phyloP scores from a whole-genome alignment of 2,113 vertebrate genomes.

The Tachycineta bicolor region DNA sequence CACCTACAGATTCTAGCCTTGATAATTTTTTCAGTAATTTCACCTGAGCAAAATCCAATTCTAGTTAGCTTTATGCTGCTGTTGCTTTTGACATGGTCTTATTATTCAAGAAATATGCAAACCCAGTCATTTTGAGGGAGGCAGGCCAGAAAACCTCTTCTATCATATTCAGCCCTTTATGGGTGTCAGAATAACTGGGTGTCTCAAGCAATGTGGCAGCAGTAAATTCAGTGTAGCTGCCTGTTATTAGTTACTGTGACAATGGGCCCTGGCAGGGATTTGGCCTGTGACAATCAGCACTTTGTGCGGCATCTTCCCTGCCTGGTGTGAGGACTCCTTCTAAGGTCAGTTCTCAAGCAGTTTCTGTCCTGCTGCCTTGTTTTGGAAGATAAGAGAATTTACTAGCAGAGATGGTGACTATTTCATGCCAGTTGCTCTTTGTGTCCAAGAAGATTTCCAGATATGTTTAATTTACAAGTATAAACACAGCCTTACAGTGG shows the following conservation, averaged over 20 bases:
- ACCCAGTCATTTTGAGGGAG: not conserved
- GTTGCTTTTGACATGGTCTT: not conserved
- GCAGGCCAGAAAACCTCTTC: not conserved
- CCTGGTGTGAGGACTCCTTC: not conserved
- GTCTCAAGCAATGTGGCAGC: not conserved
- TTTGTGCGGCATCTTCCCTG: not conserved
- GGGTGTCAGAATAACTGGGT: not conserved
- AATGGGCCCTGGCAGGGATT: not conserved
- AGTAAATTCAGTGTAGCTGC: not conserved
- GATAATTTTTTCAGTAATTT: not conserved
- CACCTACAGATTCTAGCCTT: not conserved
- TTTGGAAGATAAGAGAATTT: slow-evolving; percentile 37
- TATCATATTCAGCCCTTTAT: not conserved
- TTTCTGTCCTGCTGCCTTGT: not conserved
- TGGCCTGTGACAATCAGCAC: not conserved
- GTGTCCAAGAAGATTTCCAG: slow-evolving; percentile 24
- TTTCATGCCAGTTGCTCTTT: slow-evolving; percentile 2
- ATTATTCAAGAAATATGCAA: not conserved
- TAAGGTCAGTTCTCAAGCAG: not conserved
- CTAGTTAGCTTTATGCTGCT: not conserved
- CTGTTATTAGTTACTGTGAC: not conserved
- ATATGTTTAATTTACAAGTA: slow-evolving; percentile 22
- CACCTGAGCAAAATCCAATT: not conserved
- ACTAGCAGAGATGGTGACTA: not conserved
- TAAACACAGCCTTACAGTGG: not conserved